A percentile compares a stretch with the other conserved stretches of the same genome.
Conservation (phyloP, 2,113 vertebrate genomes). For the Gopherus evgoodei region DNA sequence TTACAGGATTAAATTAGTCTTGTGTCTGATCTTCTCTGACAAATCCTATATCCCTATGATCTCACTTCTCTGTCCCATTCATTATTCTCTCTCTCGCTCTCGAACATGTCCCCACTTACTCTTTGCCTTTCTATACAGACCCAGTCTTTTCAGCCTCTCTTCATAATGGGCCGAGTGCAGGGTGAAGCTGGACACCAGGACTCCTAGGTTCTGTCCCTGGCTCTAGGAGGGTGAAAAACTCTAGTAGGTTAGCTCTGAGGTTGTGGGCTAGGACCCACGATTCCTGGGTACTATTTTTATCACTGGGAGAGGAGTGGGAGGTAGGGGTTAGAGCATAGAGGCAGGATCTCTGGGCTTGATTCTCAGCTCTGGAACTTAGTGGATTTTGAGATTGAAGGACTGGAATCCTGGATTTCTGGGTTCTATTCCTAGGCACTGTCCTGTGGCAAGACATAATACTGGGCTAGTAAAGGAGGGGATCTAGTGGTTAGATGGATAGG, state of each 20-base stretch:
- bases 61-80: background rate
- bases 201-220: background rate
- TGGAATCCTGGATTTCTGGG: background rate
- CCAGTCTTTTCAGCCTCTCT: background rate
- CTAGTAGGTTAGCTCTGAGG: background rate
- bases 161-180: background rate
- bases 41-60: background rate
- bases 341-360: background rate
- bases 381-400: background rate
- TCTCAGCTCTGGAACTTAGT: background rate
- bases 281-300: background rate
- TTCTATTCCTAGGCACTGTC: no score
- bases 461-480: background rate
- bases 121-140: background rate
- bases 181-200: background rate
- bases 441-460: no score
- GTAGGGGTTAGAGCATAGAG: background rate
- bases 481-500: background rate
- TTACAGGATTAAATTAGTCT: background rate
- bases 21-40: background rate
- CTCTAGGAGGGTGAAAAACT: background rate
- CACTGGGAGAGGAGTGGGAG: no score
- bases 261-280: background rate
- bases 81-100: no score
- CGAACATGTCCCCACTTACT: no score